These are phyloP conservation scores for Heliconius melpomene DNA, from an alignment of 1,140 invertebrate genomes.

Conservation along the genomic window DNA sequence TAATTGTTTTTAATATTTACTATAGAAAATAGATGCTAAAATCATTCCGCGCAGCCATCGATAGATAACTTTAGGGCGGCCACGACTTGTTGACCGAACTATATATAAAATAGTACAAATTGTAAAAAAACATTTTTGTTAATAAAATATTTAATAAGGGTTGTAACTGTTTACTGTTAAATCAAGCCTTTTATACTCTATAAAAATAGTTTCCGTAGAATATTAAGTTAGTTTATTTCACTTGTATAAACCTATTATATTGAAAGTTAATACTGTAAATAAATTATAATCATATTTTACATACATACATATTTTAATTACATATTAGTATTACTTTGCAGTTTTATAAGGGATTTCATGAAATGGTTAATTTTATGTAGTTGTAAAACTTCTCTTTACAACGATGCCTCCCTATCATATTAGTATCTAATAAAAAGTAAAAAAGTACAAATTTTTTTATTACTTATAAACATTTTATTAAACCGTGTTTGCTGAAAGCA, in stretches of 20 bases:
- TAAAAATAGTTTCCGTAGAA: not conserved
- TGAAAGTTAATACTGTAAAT: not conserved
- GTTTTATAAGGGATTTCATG: not conserved
- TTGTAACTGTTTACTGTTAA: too few relatives aligned
- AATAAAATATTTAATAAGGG: too few relatives aligned
- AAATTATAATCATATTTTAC: not conserved
- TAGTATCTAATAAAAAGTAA: not conserved
- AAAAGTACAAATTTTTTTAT: not conserved
- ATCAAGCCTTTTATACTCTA: too few relatives aligned
- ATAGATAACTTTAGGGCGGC: too few relatives aligned
- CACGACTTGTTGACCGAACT: too few relatives aligned
- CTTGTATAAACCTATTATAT: too few relatives aligned
- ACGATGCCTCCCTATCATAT: not conserved
- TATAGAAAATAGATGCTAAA: too few relatives aligned
- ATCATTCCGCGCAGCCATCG: too few relatives aligned
- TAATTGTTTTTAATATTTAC: too few relatives aligned
- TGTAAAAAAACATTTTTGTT: too few relatives aligned
- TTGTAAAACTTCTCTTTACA: not conserved
- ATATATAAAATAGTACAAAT: too few relatives aligned
- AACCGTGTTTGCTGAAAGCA: not conserved
- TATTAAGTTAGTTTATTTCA: not conserved
- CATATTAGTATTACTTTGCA: not conserved
- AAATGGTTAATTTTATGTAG: not conserved
- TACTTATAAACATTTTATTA: conserved; percentile 8
- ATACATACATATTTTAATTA: too few relatives aligned